phyloP scores from a whole-genome alignment of 2,888 invertebrate genomes.

The Sialis fuliginosa region DNA sequence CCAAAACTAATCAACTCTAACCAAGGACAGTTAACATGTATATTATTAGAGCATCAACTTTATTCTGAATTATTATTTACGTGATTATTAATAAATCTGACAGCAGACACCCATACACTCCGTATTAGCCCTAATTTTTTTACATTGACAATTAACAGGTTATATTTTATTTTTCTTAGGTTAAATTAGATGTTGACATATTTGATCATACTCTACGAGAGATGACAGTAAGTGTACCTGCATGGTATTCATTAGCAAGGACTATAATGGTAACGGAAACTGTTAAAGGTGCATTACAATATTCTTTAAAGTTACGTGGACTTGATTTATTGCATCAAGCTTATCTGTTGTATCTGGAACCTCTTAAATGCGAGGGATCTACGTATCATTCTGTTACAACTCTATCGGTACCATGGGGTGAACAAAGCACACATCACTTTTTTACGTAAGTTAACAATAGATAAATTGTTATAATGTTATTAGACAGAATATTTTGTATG shows the following conservation, averaged over 20 bases:
- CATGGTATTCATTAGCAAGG: constrained; percentile 17
- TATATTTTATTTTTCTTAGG: constrained; percentile 23
- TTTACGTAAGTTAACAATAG: constrained; percentile 30
- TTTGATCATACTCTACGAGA: constrained; percentile 29
- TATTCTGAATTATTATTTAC: too few species aligned
- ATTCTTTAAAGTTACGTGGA: constrained; percentile 37
- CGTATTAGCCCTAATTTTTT: constrained; percentile 2
- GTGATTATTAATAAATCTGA: too few species aligned
- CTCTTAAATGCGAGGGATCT: constrained; percentile 27
- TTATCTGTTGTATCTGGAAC: constrained; percentile 37
- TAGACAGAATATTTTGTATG: too few species aligned
- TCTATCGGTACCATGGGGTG: constrained; percentile 46
- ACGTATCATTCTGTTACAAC: constrained; percentile 39
- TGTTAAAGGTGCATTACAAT: constrained; percentile 35
- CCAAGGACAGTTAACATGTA: too few species aligned
- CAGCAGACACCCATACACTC: too few species aligned
- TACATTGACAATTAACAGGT: too few species aligned
- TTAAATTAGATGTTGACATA: constrained; percentile 44
- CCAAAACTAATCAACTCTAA: too few species aligned
- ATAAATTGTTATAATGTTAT: too few species aligned
- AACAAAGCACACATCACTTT: constrained; percentile 37
- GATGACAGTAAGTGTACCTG: constrained; percentile 17
- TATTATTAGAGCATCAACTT: too few species aligned
- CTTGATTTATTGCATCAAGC: constrained; percentile 41
- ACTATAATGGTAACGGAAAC: constrained; percentile 33